Evolutionary conservation across 2,888 invertebrate species (phyloP).

Genomic region (Drosophila prolongata): DNA sequence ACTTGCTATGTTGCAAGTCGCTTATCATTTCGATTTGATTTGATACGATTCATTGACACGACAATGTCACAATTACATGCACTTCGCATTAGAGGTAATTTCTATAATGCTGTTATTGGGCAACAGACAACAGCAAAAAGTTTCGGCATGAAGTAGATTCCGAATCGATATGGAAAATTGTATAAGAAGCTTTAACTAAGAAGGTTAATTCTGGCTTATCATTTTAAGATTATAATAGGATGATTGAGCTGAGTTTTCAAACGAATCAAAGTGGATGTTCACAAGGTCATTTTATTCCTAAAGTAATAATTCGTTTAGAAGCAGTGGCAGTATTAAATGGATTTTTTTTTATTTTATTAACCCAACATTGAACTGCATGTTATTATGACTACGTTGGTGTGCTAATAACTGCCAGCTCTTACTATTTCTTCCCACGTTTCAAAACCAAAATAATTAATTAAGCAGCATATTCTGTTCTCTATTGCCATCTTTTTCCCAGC

Average conservation of each 20-base stretch:
- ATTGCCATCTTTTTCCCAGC: neutral
- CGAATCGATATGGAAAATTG: no score
- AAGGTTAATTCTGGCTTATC: no score
- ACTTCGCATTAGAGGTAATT: slow-evolving; percentile 28
- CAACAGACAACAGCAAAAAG: slow-evolving; percentile 15
- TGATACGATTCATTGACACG: slow-evolving; percentile 48
- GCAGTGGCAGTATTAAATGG: no score
- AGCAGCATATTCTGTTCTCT: neutral
- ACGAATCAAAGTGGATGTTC: neutral
- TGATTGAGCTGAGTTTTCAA: neutral
- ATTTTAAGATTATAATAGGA: no score
- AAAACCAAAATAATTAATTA: neutral
- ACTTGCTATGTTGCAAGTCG: slow-evolving; percentile 26
- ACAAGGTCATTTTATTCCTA: no score
- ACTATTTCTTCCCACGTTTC: slow-evolving; percentile 1
- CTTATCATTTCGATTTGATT: slow-evolving; percentile 24
- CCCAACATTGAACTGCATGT: neutral
- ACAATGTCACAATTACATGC: slow-evolving; percentile 43
- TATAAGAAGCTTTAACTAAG: no score
- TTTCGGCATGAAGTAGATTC: no score
- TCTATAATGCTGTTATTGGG: slow-evolving; percentile 39
- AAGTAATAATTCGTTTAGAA: no score
- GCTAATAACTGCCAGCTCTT: neutral
- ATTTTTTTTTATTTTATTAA: no score
- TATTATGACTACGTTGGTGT: no score